Evolutionary conservation across 2,888 invertebrate genomes (phyloP).

Genomic region (Epirrita christyi): DNA sequence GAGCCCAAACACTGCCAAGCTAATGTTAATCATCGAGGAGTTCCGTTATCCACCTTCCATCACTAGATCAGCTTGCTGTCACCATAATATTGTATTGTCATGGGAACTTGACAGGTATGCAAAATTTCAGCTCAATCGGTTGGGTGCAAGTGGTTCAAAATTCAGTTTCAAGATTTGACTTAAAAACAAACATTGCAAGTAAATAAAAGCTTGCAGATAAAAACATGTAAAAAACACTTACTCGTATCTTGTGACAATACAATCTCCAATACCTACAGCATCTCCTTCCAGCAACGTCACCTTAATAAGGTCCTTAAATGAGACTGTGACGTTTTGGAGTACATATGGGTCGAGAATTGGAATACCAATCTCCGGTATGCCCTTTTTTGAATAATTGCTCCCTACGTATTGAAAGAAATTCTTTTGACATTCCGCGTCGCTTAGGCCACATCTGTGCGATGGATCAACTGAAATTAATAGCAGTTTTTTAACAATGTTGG

Average conservation of each 20-base stretch:
- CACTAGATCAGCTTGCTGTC: no score
- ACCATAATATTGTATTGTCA: not conserved
- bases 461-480: conserved; percentile 18
- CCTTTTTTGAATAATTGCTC: conserved; percentile 40
- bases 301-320: conserved; percentile 43
- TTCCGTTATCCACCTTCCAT: no score
- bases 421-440: conserved; percentile 46
- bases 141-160: no score
- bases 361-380: conserved; percentile 49
- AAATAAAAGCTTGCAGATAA: not conserved
- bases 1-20: no score
- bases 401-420: conserved; percentile 40
- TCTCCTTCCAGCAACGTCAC: conserved; percentile 51
- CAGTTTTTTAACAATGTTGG: no score
- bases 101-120: no score
- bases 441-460: conserved; percentile 47
- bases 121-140: not conserved
- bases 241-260: conserved; percentile 43
- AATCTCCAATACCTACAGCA: conserved; percentile 50
- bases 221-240: conserved; percentile 23
- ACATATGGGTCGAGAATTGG: conserved; percentile 52
- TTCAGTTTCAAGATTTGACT: no score
- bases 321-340: conserved; percentile 36
- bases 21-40: no score
- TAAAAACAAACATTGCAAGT: no score